Base-by-base conservation (phyloP, 2,797 vertebrate genomes). In the Tragopan temminckii region DNA sequence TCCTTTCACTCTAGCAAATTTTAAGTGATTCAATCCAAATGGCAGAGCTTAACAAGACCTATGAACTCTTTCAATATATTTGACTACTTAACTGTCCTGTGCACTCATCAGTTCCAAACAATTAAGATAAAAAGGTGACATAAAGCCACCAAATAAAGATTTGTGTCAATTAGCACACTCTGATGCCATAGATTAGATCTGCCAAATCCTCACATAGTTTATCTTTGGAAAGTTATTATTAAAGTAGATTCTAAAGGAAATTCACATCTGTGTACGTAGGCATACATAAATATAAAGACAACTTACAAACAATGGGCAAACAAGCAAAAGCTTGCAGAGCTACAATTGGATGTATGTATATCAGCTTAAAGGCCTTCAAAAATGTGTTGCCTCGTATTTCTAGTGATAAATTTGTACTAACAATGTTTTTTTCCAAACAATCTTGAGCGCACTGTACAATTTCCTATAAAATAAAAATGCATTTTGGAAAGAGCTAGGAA, bases 181-280 rank as follows among this genome's bases (percentile, higher is more conserved):
- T 74, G 40, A 91, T 58, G 36, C 64, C 61, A 87, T 24, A 78
- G 42, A 90, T 86, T 63, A 53, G 68, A 75, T 29, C 53, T 93
- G 68, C 75, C 72, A 89, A 93, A 91, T 75, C 46, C 29, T 93
- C 52, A 71, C 23, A 52, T 35, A 68, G 25, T 79, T 90, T 80
- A 46, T 74, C 45, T 94, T 66, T 67, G 59, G 53, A 67, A 68
- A 74, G 29, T 59, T 90, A 80, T 48, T 82, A 50, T 33, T 71
- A 91, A 72, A 83, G 72, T 9, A 71, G 89, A 85, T 75, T 85
- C 62, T 76, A 50, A 89, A 89, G 71, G 85, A 35, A 91, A 93
- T 89, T 91, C 80, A 74, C 59, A 79, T 66, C 74, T 64, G 48
- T 71, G 10, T 68, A 50, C 40, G 33, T n/a, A 77, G 80, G 42